These are phyloP conservation scores for Galeruca laticollis DNA, from an alignment of 2,888 invertebrate genomes.

Conservation along the genomic window DNA sequence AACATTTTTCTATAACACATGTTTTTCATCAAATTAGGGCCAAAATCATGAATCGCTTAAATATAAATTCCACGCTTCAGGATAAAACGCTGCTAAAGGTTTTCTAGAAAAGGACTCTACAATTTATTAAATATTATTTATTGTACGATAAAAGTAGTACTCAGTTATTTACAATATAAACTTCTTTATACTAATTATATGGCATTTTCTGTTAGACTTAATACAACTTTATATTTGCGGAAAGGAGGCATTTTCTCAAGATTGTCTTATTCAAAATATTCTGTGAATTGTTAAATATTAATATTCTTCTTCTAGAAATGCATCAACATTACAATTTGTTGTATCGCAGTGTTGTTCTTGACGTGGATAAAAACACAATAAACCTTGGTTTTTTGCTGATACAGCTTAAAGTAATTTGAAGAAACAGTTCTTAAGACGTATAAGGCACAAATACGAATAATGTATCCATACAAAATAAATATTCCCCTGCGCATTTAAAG, in stretches of 20 bases:
- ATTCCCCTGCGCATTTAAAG: constrained; percentile 25
- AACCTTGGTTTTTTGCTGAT: background rate
- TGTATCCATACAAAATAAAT: background rate
- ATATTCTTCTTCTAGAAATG: background rate
- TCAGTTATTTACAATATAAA: constrained; percentile 25
- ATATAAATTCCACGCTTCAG: too few species aligned
- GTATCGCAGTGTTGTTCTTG: background rate
- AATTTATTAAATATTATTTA: background rate
- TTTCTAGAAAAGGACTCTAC: background rate
- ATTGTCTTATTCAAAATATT: background rate
- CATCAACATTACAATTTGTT: background rate
- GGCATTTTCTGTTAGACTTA: constrained; percentile 33
- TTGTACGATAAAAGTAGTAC: background rate
- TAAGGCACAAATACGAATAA: background rate
- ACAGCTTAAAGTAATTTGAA: background rate
- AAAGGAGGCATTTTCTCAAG: constrained; percentile 1
- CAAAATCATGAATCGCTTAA: too few species aligned
- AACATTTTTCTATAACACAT: too few species aligned
- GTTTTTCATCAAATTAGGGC: too few species aligned
- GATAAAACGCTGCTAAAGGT: too few species aligned
- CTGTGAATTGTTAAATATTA: too few species aligned
- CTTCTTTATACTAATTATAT: constrained; percentile 25
- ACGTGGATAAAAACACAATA: background rate
- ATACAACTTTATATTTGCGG: background rate
- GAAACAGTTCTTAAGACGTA: background rate